Percentiles rank a stretch among this genome's conserved stretches.
Conservation (phyloP, 1,140 invertebrate genomes). For the Caligus rogercresseyi region DNA sequence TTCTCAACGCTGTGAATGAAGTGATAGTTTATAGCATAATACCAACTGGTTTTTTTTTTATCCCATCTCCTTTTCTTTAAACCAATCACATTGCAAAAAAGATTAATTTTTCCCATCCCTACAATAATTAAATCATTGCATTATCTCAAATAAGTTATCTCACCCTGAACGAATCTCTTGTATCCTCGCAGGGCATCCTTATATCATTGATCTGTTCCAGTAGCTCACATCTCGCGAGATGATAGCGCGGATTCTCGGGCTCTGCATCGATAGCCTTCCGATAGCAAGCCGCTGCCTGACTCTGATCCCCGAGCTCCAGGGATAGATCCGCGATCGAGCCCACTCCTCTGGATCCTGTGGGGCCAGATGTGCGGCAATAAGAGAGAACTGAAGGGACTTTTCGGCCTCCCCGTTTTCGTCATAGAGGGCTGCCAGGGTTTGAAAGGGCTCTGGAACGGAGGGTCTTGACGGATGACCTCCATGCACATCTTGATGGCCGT, state of each 20-base stretch:
- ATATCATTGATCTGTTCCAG: slow-evolving; percentile 49
- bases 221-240: slow-evolving; percentile 50
- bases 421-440: slow-evolving; percentile 74
- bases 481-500: slow-evolving; percentile 71
- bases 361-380: slow-evolving; percentile 68
- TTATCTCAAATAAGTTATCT: no score
- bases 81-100: no score
- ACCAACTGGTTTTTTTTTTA: no score
- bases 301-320: slow-evolving; percentile 47
- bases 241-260: slow-evolving; percentile 46
- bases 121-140: no score
- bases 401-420: slow-evolving; percentile 55
- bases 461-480: slow-evolving; percentile 69
- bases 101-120: no score
- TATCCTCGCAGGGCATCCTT: slow-evolving; percentile 50
- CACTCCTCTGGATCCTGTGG: slow-evolving; percentile 63
- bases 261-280: slow-evolving; percentile 44
- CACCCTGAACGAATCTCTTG: slow-evolving; percentile 36
- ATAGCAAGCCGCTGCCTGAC: slow-evolving; percentile 47
- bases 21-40: no score
- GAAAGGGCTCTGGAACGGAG: slow-evolving; percentile 68
- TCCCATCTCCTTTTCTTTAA: no score
- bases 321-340: slow-evolving; percentile 61
- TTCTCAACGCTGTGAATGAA: no score
- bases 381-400: slow-evolving; percentile 64